Conservation (phyloP, 1,140 invertebrate species). For the Plectrocnemia conspersa region DNA sequence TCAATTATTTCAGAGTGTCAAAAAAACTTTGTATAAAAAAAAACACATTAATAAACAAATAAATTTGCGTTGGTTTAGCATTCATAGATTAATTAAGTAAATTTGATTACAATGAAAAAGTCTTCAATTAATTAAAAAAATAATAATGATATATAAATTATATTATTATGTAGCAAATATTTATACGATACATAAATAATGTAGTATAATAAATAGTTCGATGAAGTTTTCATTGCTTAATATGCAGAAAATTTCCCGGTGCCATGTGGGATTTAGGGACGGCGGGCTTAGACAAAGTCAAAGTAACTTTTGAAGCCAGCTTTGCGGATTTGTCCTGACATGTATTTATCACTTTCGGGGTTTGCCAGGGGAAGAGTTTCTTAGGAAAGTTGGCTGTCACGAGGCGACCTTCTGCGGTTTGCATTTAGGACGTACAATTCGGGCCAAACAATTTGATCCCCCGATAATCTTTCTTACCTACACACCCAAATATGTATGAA, state of each 20-base stretch:
- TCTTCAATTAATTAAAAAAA: too few relatives aligned
- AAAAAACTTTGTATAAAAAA: too few relatives aligned
- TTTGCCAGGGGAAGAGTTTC: slow-evolving; percentile 18
- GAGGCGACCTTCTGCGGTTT: slow-evolving; percentile 19
- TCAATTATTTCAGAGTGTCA: too few relatives aligned
- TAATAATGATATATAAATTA: too few relatives aligned
- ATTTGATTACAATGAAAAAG: too few relatives aligned
- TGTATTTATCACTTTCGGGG: slow-evolving; percentile 27
- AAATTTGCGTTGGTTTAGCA: too few relatives aligned
- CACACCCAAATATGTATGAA: neutral
- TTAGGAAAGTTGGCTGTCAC: slow-evolving; percentile 20
- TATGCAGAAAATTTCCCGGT: slow-evolving; percentile 25
- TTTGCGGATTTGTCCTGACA: slow-evolving; percentile 26
- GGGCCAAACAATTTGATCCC: neutral
- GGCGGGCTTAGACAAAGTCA: slow-evolving; percentile 13
- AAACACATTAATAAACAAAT: too few relatives aligned
- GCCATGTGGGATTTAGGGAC: slow-evolving; percentile 8
- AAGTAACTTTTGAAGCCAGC: slow-evolving; percentile 25
- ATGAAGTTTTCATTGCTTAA: slow-evolving; percentile 20
- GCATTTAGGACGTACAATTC: neutral
- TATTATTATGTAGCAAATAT: too few relatives aligned
- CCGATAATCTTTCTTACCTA: neutral
- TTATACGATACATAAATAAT: too few relatives aligned
- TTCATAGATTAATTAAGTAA: too few relatives aligned
- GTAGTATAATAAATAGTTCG: too few relatives aligned